Percentiles rank a stretch among this genome's conserved stretches.
These are phyloP conservation scores for Synanthedon myopaeformis DNA, from an alignment of 2,888 invertebrate species.

Conservation along the genomic window DNA sequence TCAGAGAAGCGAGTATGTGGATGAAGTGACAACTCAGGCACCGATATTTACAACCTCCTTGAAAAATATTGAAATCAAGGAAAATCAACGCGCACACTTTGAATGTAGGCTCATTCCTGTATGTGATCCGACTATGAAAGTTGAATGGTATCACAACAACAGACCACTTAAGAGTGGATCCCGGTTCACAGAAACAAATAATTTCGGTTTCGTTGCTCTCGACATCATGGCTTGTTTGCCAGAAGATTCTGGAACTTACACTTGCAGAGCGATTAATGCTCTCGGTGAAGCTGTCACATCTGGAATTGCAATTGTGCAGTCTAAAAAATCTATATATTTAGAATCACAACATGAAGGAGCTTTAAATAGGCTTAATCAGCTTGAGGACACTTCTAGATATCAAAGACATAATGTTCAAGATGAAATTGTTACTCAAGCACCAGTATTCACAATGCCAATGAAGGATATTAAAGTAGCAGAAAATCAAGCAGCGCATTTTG, in stretches of 20 bases:
- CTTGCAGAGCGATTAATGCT: slow-evolving; percentile 91
- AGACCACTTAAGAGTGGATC: slow-evolving; percentile 92
- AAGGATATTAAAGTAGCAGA: slow-evolving; percentile 88
- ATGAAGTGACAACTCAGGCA: slow-evolving; percentile 89
- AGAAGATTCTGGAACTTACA: slow-evolving; percentile 96
- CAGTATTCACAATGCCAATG: slow-evolving; percentile 92
- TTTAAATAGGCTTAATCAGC: slow-evolving; percentile 80
- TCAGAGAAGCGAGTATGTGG: slow-evolving; percentile 78
- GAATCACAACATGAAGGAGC: slow-evolving; percentile 92
- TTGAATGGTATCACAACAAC: slow-evolving; percentile 96
- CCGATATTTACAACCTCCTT: slow-evolving; percentile 94
- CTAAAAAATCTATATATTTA: slow-evolving; percentile 85
- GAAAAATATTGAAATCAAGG: slow-evolving; percentile 92
- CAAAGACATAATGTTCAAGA: slow-evolving; percentile 81
- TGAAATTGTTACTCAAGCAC: slow-evolving; percentile 86
- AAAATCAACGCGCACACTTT: slow-evolving; percentile 94
- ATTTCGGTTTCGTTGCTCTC: slow-evolving; percentile 96
- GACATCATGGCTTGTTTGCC: slow-evolving; percentile 96
- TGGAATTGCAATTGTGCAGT: slow-evolving; percentile 85
- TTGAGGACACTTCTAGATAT: slow-evolving; percentile 83
- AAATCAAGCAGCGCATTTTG: slow-evolving; percentile 93
- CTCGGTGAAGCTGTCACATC: slow-evolving; percentile 94
- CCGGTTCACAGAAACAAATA: slow-evolving; percentile 94
- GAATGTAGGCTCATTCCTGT: slow-evolving; percentile 95
- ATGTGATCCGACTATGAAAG: slow-evolving; percentile 92